Evolutionary conservation across 2,797 vertebrate genomes (phyloP).

Genomic region (Sebastes melanostomus): DNA sequence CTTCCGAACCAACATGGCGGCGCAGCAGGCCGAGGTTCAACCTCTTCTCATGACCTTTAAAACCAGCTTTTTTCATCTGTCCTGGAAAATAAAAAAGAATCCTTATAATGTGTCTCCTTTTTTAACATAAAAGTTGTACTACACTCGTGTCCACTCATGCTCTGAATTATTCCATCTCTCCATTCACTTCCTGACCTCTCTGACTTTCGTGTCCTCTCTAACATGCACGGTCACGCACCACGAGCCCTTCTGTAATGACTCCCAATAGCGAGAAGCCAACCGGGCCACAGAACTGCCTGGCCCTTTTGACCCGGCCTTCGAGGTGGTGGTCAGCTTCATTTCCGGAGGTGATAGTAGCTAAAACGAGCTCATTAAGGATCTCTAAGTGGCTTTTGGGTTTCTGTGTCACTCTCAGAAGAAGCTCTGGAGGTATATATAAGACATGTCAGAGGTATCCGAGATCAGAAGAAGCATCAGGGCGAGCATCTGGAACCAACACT

Average conservation of each 20-base stretch:
- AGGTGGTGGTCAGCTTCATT: conserved; percentile 48
- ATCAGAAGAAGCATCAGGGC: conserved; percentile 18
- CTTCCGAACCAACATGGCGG: not conserved
- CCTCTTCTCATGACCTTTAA: not conserved
- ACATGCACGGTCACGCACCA: conserved; percentile 74
- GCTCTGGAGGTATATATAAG: conserved; percentile 75
- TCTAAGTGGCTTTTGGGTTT: conserved; percentile 74
- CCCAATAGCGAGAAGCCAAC: conserved; percentile 10
- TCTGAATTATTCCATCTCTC: conserved; percentile 30
- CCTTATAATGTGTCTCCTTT: not conserved
- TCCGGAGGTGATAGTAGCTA: conserved; percentile 42
- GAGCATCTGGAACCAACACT: conserved; percentile 23
- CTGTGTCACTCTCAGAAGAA: conserved; percentile 69
- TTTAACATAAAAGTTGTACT: not conserved
- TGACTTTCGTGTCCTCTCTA: conserved; percentile 27
- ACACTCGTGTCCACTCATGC: not conserved
- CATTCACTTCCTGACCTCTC: conserved; percentile 44
- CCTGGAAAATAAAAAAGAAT: not conserved
- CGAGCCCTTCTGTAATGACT: conserved; percentile 49
- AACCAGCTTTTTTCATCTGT: not conserved
- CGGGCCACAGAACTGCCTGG: conserved; percentile 18
- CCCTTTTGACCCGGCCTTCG: conserved; percentile 63
- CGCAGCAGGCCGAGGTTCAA: not conserved
- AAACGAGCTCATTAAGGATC: conserved; percentile 66
- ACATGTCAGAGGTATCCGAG: conserved; percentile 3